phyloP scores from a whole-genome alignment of 2,797 vertebrate genomes.

The Phalanger gymnotis region DNA sequence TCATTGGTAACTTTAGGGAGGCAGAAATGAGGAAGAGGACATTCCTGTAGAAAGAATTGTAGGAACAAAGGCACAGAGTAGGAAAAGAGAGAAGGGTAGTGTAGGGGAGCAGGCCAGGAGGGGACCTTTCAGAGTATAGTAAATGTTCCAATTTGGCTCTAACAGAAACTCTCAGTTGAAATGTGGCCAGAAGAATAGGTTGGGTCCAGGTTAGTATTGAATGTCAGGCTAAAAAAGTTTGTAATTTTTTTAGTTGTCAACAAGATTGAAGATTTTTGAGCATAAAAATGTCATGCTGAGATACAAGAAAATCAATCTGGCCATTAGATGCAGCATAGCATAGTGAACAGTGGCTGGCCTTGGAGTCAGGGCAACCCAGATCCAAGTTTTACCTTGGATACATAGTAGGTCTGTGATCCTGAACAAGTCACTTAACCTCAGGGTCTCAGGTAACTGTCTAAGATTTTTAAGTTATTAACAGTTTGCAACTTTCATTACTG shows the following conservation, averaged over 20 bases:
- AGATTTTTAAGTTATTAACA: background rate
- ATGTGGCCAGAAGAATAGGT: background rate
- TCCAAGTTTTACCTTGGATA: background rate
- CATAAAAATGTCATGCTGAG: background rate
- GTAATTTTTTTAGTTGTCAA: background rate
- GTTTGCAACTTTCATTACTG: background rate
- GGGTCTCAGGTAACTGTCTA: background rate
- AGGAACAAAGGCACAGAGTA: background rate
- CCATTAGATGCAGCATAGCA: background rate
- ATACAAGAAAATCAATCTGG: background rate
- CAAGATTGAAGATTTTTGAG: background rate
- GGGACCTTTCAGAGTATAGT: background rate
- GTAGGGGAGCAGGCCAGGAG: background rate
- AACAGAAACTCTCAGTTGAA: background rate
- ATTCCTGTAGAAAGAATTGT: background rate
- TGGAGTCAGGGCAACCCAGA: background rate
- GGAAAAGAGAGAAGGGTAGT: background rate
- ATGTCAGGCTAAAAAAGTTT: background rate
- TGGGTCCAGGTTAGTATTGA: background rate
- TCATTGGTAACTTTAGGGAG: background rate
- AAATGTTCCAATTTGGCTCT: background rate
- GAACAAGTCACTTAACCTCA: background rate
- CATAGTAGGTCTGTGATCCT: background rate
- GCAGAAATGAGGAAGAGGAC: background rate
- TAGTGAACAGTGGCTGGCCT: background rate